phyloP scores from a whole-genome alignment of 2,113 vertebrate genomes.

The Haemorhous mexicanus region DNA sequence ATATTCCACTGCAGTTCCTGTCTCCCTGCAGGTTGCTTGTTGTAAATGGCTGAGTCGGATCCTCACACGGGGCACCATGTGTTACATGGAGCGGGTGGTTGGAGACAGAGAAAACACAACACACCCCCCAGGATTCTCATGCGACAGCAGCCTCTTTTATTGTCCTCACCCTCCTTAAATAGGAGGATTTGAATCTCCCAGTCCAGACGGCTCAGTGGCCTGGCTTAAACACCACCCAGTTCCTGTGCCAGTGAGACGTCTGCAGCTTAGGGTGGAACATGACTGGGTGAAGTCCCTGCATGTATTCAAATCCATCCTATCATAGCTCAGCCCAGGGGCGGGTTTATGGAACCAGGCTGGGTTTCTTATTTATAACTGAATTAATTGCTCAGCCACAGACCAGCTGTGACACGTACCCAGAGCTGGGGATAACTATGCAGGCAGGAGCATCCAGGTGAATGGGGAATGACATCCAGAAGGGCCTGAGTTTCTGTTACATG shows the following conservation, averaged over 20 bases:
- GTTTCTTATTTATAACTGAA: not conserved
- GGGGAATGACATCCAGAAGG: not conserved
- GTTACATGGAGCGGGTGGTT: not conserved
- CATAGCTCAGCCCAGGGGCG: not conserved
- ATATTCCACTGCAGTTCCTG: not conserved
- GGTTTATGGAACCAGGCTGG: not conserved
- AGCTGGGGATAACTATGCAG: fast-evolving
- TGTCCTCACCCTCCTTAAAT: not conserved
- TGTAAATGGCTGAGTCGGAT: not conserved
- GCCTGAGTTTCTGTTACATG: not conserved
- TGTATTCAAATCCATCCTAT: not conserved
- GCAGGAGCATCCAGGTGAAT: not conserved
- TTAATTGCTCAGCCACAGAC: not conserved
- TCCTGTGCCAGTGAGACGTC: not conserved
- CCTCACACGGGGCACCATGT: not conserved
- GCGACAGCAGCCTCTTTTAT: not conserved
- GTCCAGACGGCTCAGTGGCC: not conserved
- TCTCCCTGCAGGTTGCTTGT: not conserved
- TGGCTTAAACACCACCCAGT: not conserved
- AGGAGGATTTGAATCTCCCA: not conserved
- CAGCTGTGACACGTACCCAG: not conserved
- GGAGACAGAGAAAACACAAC: not conserved
- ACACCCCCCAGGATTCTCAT: not conserved
- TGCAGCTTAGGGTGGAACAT: not conserved
- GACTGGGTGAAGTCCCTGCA: not conserved